These are phyloP conservation scores for Xylota sylvarum DNA, from an alignment of 2,888 invertebrate species.

Conservation along the genomic window DNA sequence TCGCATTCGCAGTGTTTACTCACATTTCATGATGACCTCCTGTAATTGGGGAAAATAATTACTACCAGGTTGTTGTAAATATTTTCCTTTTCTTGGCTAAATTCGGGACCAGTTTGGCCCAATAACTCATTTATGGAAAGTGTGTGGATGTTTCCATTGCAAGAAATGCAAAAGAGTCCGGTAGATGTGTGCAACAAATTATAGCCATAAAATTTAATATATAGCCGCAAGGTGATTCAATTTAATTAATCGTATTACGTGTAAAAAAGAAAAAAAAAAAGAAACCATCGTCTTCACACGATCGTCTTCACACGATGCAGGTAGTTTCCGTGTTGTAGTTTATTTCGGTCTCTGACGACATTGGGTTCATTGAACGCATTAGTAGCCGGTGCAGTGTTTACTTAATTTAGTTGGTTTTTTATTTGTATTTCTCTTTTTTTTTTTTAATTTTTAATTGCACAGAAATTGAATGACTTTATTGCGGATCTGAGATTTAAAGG, in stretches of 20 bases:
- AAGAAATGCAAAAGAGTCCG: background rate
- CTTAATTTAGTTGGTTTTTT: background rate
- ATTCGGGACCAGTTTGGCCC: conserved; percentile 23
- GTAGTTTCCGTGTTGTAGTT: conserved; percentile 48
- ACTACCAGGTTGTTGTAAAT: conserved; percentile 19
- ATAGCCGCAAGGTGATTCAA: conserved; percentile 27
- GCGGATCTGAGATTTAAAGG: too few relatives aligned
- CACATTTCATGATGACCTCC: background rate
- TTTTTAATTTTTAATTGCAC: background rate
- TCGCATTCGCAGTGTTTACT: background rate
- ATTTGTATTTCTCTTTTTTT: background rate
- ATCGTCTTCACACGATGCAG: conserved; percentile 38
- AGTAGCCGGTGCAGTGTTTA: background rate
- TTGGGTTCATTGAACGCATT: conserved; percentile 38
- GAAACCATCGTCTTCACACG: conserved; percentile 15
- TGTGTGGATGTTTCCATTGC: background rate
- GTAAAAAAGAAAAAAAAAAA: conserved; percentile 7
- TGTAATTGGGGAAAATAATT: conserved; percentile 12
- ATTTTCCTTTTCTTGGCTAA: conserved; percentile 26
- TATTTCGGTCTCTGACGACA: conserved; percentile 10
- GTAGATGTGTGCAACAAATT: conserved; percentile 13
- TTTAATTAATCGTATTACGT: conserved; percentile 32
- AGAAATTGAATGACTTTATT: too few relatives aligned
- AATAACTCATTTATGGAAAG: conserved; percentile 2
- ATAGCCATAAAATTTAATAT: conserved; percentile 16